Conservation (phyloP, 2,113 vertebrate genomes). For the Noturus placidus region DNA sequence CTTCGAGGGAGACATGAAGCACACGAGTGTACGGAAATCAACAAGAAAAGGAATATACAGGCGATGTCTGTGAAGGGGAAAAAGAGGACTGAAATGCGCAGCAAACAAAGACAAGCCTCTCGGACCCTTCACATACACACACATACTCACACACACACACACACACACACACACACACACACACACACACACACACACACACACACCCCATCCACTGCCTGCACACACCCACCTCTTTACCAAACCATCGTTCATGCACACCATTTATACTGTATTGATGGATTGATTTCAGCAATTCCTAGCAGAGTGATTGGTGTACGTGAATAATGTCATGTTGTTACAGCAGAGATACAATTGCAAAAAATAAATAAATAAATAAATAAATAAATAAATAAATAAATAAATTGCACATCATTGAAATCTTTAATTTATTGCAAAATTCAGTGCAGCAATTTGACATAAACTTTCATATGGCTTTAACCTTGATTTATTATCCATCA, state of each 20-base stretch:
- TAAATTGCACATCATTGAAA: not conserved
- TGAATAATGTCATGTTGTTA: not conserved
- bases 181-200: slow-evolving; percentile 35
- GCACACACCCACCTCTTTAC: slow-evolving; percentile 45
- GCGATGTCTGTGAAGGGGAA: not conserved
- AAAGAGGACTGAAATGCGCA: slow-evolving; percentile 68
- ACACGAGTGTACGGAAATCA: slow-evolving; percentile 1
- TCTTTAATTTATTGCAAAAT: not conserved
- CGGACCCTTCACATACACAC: slow-evolving; percentile 42
- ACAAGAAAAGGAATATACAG: not conserved
- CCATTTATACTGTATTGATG: not conserved
- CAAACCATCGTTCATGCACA: not conserved
- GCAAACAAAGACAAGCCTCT: slow-evolving; percentile 78
- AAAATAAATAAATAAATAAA: too few relatives aligned
- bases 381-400: too few relatives aligned
- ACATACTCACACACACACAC: slow-evolving; percentile 37
- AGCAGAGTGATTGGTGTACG: not conserved
- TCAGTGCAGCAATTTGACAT: not conserved
- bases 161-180: slow-evolving; percentile 21
- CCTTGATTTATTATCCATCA: slow-evolving; percentile 42
- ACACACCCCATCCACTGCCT: slow-evolving; percentile 28
- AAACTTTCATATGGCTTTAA: not conserved
- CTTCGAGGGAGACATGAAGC: slow-evolving; percentile 52
- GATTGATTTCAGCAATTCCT: not conserved
- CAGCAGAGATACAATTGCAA: not conserved